Evolutionary conservation across 2,113 vertebrate genomes (phyloP).

Genomic region (Elgaria multicarinata): DNA sequence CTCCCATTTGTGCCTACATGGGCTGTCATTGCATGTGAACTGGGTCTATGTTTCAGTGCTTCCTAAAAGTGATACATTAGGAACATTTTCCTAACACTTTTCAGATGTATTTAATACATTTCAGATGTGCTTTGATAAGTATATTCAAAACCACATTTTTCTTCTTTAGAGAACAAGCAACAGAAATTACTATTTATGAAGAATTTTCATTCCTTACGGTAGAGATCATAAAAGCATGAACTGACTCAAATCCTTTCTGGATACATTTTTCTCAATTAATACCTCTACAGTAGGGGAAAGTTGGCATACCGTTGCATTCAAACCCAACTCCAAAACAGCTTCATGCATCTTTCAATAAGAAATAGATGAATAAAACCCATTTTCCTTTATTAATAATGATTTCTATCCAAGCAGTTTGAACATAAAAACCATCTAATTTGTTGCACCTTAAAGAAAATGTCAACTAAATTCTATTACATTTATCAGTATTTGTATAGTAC

Average conservation of each 20-base stretch:
- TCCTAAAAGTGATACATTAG: not conserved
- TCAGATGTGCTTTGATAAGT: not conserved
- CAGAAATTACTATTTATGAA: not conserved
- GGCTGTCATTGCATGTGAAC: too few relatives aligned
- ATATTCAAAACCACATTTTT: not conserved
- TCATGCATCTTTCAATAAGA: not conserved
- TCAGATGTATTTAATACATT: not conserved
- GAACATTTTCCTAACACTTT: not conserved
- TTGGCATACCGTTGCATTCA: too few relatives aligned
- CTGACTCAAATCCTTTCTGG: not conserved
- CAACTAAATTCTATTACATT: not conserved
- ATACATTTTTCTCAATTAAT: not conserved
- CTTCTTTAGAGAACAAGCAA: not conserved
- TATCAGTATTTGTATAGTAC: not conserved
- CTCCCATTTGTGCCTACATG: too few relatives aligned
- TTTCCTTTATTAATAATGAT: not conserved
- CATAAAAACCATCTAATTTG: not conserved
- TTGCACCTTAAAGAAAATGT: not conserved
- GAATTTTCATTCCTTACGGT: not conserved
- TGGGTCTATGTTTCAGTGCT: not conserved
- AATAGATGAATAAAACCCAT: not conserved
- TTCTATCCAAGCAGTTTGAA: not conserved
- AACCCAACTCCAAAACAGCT: not conserved
- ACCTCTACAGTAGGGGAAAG: too few relatives aligned
- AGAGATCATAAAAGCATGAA: not conserved